A percentile compares a stretch with the other conserved stretches of the same genome.
These are phyloP conservation scores for Acrocephalus arundinaceus DNA, from an alignment of 2,113 vertebrate species.

Conservation along the genomic window DNA sequence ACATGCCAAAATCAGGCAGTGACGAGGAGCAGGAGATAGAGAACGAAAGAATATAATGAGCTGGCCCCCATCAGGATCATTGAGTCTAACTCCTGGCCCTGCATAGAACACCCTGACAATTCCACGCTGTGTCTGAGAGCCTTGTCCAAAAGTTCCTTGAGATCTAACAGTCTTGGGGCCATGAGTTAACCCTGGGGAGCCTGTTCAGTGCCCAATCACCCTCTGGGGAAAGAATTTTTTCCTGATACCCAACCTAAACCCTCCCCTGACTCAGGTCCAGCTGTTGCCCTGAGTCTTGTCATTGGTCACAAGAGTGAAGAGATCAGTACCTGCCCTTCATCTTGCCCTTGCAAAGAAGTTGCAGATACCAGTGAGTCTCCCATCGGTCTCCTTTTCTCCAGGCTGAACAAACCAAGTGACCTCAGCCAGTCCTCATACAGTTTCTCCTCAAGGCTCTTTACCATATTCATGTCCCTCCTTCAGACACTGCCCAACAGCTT, in stretches of 20 bases:
- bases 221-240: not conserved
- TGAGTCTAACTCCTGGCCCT: not conserved
- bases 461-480: not conserved
- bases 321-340: not conserved
- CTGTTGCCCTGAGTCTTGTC: not conserved
- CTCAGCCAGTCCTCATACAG: not conserved
- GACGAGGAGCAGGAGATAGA: not conserved
- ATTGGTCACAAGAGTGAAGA: not conserved
- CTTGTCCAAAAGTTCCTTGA: not conserved
- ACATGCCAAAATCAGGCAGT: not conserved
- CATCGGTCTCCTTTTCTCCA: not conserved
- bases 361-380: not conserved
- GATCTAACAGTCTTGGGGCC: not conserved
- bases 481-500: not conserved
- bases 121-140: not conserved
- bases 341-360: not conserved
- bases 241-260: not conserved
- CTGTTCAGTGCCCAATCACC: not conserved
- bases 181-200: not conserved
- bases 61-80: not conserved
- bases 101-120: not conserved
- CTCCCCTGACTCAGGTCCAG: not conserved
- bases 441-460: not conserved
- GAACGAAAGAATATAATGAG: not conserved
- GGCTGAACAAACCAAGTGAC: not conserved